These are phyloP conservation scores for Artibeus jamaicensis DNA, from an alignment of 2,797 vertebrate genomes.

Conservation along the genomic window DNA sequence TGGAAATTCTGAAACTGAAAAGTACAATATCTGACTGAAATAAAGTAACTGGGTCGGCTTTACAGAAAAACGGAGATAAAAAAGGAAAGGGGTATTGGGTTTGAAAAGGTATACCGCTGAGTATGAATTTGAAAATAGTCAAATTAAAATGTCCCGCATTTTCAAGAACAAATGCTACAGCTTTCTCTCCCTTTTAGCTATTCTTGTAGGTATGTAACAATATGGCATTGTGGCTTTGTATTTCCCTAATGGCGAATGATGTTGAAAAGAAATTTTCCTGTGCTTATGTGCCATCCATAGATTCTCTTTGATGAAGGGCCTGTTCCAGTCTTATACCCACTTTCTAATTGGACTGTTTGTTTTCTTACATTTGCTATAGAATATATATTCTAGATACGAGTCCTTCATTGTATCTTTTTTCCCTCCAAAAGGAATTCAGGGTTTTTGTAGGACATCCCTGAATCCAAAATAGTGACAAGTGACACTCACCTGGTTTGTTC, in stretches of 20 bases:
- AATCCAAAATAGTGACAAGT: not conserved
- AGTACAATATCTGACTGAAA: not conserved
- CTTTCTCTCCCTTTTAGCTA: not conserved
- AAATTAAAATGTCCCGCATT: not conserved
- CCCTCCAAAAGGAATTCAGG: not conserved
- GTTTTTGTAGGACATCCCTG: not conserved
- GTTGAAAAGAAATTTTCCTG: not conserved
- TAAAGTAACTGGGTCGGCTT: not conserved
- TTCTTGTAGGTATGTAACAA: not conserved
- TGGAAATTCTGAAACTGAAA: not conserved
- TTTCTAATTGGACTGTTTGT: not conserved
- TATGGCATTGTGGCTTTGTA: not conserved
- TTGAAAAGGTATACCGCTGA: not conserved
- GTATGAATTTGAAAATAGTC: not conserved
- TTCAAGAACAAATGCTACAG: not conserved
- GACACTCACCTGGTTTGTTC: not conserved
- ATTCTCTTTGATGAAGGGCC: not conserved
- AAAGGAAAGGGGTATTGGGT: not conserved
- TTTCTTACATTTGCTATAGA: not conserved
- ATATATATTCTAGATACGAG: not conserved
- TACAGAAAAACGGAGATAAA: not conserved
- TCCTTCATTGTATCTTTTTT: no score
- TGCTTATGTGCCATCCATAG: not conserved
- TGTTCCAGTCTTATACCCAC: not conserved
- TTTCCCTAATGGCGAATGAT: not conserved